These are phyloP conservation scores for Lasius platythorax DNA, from an alignment of 2,888 invertebrate genomes.

Conservation along the genomic window DNA sequence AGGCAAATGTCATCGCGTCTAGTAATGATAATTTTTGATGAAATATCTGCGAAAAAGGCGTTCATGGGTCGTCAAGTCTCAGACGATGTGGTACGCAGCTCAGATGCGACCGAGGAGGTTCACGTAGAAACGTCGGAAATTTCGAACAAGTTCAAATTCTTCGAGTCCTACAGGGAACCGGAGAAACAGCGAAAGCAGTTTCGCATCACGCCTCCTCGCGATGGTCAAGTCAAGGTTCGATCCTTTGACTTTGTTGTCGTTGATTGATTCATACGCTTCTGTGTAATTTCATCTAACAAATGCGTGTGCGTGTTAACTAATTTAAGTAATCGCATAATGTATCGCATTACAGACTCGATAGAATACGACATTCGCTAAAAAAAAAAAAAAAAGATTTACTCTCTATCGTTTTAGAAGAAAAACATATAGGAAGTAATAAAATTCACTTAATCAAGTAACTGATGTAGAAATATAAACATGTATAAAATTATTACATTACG, in stretches of 20 bases:
- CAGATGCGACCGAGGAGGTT: conserved; percentile 92
- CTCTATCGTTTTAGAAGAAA: background rate
- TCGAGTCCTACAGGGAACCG: conserved; percentile 94
- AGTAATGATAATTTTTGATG: conserved; percentile 39
- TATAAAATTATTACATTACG: background rate
- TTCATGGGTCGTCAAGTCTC: conserved; percentile 87
- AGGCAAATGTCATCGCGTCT: background rate
- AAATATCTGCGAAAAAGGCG: conserved; percentile 82
- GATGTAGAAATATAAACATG: background rate
- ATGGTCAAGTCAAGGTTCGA: conserved; percentile 90
- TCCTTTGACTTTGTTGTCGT: conserved; percentile 37
- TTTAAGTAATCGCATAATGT: background rate
- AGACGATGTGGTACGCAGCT: conserved; percentile 92
- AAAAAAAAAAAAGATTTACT: background rate
- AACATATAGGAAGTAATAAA: background rate
- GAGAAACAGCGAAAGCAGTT: conserved; percentile 91
- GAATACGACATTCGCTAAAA: background rate
- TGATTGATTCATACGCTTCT: conserved; percentile 29
- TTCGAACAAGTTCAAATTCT: conserved; percentile 95
- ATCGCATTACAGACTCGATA: background rate
- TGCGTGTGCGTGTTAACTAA: conserved; percentile 37
- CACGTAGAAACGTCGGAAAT: conserved; percentile 94
- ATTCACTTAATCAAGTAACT: background rate
- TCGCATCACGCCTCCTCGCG: conserved; percentile 95
- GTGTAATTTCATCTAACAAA: conserved; percentile 33